phyloP scores from a whole-genome alignment of 2,113 vertebrate genomes.

The Tor tambroides region DNA sequence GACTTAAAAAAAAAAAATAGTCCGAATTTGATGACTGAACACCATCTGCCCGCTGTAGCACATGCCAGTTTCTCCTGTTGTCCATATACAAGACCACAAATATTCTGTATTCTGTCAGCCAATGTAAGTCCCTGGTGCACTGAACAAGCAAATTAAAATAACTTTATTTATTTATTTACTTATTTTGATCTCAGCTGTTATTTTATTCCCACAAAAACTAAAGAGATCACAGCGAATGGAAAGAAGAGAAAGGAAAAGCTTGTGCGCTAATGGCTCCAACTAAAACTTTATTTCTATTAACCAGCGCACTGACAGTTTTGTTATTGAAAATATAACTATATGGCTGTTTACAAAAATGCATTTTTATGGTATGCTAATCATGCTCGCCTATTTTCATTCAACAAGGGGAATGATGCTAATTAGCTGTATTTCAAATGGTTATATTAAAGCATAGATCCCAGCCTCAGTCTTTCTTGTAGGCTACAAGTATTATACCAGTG shows the following conservation, averaged over 20 bases:
- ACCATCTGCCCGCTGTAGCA: conserved; percentile 57
- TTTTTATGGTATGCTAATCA: conserved; percentile 33
- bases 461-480: not conserved
- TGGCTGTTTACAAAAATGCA: not conserved
- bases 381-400: not conserved
- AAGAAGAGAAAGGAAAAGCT: not conserved
- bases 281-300: conserved; percentile 19
- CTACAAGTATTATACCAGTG: not conserved
- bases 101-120: conserved; percentile 26
- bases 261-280: not conserved
- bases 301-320: not conserved
- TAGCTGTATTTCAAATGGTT: not conserved
- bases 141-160: conserved; percentile 41
- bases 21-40: conserved; percentile 41
- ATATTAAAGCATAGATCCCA: conserved; percentile 3
- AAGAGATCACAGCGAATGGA: not conserved
- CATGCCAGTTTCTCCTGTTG: conserved; percentile 41
- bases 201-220: not conserved
- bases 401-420: not conserved
- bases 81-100: conserved; percentile 14
- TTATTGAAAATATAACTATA: not conserved
- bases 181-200: not conserved
- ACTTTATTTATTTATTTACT: conserved; percentile 6
- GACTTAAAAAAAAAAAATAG: conserved; percentile 25
- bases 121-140: conserved; percentile 2